Conservation (phyloP, 2,888 invertebrate genomes). For the Laspeyria flexula region DNA sequence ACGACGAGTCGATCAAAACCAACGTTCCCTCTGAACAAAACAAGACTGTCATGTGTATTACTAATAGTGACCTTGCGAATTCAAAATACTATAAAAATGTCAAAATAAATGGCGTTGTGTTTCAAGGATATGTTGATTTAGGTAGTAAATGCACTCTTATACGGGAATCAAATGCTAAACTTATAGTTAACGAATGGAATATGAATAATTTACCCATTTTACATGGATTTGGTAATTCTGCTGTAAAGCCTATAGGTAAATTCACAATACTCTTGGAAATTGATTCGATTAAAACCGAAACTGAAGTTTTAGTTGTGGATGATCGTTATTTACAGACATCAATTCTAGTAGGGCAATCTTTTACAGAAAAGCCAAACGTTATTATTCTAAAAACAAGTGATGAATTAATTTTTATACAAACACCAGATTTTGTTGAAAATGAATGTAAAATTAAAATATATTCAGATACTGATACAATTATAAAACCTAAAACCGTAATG, state of each 20-base stretch:
- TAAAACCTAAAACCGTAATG: background rate
- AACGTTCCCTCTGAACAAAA: background rate
- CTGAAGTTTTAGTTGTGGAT: background rate
- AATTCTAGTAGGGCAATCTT: slow-evolving; percentile 7
- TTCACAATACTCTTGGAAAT: background rate
- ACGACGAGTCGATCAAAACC: too few relatives aligned
- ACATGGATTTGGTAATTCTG: slow-evolving; percentile 5
- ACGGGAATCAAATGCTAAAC: slow-evolving; percentile 1
- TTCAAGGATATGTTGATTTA: background rate
- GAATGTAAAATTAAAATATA: background rate
- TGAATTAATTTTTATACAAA: background rate
- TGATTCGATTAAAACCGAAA: background rate
- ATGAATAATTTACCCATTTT: slow-evolving; percentile 1
- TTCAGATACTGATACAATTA: background rate
- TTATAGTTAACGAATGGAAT: background rate
- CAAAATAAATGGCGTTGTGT: background rate
- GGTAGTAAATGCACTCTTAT: slow-evolving; percentile 5
- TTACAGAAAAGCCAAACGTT: slow-evolving; percentile 7
- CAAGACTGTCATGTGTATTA: slow-evolving; percentile 4
- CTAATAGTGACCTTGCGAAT: background rate
- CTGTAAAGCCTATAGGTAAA: slow-evolving; percentile 4
- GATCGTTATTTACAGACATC: background rate
- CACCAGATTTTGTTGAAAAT: background rate
- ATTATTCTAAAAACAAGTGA: slow-evolving; percentile 2
- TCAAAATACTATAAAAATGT: background rate